Conservation (phyloP, 2,888 invertebrate genomes). For the Coenonympha arcania region DNA sequence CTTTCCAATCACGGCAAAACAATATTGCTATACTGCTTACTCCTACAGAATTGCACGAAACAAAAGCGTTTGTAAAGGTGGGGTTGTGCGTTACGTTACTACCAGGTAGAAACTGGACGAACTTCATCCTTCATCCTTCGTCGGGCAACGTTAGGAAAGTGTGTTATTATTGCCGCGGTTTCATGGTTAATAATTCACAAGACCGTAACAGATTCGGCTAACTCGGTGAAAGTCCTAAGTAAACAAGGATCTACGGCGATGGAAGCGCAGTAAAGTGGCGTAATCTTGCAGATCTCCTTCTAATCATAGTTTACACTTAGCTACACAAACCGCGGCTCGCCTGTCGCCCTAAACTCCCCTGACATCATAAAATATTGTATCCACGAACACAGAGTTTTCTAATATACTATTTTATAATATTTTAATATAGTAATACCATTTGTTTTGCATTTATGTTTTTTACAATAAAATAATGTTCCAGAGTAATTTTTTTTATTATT, state of each 20-base stretch:
- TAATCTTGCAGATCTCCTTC: constrained; percentile 65
- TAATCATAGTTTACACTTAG: constrained; percentile 64
- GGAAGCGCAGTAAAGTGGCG: constrained; percentile 51
- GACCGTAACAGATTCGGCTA: constrained; percentile 34
- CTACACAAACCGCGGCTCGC: constrained; percentile 42
- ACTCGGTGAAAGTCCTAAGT: constrained; percentile 64
- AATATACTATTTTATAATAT: no score
- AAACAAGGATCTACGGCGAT: constrained; percentile 54
- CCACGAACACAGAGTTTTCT: background rate
- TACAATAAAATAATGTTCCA: background rate
- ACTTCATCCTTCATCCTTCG: background rate
- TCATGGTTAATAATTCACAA: background rate
- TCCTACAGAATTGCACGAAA: no score
- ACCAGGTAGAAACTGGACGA: background rate
- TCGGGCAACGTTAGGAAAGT: background rate
- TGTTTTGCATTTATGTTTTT: no score
- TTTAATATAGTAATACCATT: no score
- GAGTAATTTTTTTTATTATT: background rate
- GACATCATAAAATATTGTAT: constrained; percentile 5
- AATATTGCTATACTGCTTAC: no score
- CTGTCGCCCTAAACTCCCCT: background rate
- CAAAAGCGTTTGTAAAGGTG: no score
- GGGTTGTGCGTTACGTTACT: no score
- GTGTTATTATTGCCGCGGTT: background rate
- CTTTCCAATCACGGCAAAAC: no score